Evolutionary conservation across 2,888 invertebrate genomes (phyloP).

Genomic region (Dromius quadrimaculatus): DNA sequence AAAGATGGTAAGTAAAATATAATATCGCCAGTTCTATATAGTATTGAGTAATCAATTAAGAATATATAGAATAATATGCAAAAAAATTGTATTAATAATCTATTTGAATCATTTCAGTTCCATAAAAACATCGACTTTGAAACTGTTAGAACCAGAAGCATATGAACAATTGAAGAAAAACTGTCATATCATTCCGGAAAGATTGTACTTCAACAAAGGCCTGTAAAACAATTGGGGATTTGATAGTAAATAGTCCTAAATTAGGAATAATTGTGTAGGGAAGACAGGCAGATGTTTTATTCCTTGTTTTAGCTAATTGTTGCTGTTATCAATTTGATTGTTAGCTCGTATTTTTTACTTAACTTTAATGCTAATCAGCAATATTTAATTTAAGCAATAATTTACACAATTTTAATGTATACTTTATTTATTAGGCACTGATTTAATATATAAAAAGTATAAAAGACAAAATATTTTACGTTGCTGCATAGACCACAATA

Average conservation of each 20-base stretch:
- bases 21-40: too few species aligned
- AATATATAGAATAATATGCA: conserved; percentile 20
- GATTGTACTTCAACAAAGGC: conserved; percentile 91
- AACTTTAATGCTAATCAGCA: conserved; percentile 25
- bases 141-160: conserved; percentile 79
- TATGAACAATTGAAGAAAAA: conserved; percentile 78
- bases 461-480: conserved; percentile 41
- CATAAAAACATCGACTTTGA: conserved; percentile 77
- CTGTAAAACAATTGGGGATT: conserved; percentile 70
- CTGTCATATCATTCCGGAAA: conserved; percentile 74
- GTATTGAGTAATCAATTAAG: background rate
- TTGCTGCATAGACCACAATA: conserved; percentile 24
- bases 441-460: conserved; percentile 35
- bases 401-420: conserved; percentile 42
- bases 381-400: conserved; percentile 44
- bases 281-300: background rate
- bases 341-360: conserved; percentile 12
- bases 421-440: conserved; percentile 44
- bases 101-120: conserved; percentile 69
- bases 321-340: conserved; percentile 22
- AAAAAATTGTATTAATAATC: background rate
- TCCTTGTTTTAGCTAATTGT: background rate
- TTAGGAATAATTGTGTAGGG: conserved; percentile 7
- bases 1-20: conserved; percentile 77
- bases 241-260: conserved; percentile 18